These are phyloP conservation scores for Drosophila pullipes DNA, from an alignment of 2,888 invertebrate species.

Conservation along the genomic window DNA sequence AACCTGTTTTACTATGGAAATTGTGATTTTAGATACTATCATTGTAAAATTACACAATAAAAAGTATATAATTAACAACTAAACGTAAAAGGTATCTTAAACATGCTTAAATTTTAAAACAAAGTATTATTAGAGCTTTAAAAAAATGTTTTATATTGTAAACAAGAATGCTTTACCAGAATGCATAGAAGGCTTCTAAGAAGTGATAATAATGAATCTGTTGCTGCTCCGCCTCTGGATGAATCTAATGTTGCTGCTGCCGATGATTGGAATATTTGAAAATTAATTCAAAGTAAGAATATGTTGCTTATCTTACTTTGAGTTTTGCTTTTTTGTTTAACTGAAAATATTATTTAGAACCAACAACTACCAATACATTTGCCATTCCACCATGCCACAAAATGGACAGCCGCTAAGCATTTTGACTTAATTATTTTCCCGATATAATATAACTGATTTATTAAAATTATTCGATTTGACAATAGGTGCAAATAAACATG, in stretches of 20 bases:
- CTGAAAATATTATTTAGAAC: neutral
- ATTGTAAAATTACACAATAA: conserved; percentile 1
- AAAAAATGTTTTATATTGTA: neutral
- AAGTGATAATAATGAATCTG: neutral
- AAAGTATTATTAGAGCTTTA: neutral
- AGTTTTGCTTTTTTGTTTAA: neutral
- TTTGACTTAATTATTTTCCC: neutral
- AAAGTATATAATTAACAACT: neutral
- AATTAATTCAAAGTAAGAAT: too few relatives aligned
- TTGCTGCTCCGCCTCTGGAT: neutral
- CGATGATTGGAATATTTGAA: too few relatives aligned
- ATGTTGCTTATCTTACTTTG: neutral
- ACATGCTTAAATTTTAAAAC: neutral
- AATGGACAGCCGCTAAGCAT: neutral
- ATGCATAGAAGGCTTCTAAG: neutral
- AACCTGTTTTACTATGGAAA: neutral
- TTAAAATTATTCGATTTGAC: neutral
- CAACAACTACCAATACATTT: neutral
- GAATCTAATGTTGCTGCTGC: neutral
- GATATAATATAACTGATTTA: neutral
- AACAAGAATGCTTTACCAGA: neutral
- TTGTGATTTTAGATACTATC: conserved; percentile 14
- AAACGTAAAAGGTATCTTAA: neutral
- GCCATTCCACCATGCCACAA: neutral
- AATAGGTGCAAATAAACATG: neutral